Evolutionary conservation across 1,140 invertebrate species (phyloP).

Genomic region (Cotesia chilonis): DNA sequence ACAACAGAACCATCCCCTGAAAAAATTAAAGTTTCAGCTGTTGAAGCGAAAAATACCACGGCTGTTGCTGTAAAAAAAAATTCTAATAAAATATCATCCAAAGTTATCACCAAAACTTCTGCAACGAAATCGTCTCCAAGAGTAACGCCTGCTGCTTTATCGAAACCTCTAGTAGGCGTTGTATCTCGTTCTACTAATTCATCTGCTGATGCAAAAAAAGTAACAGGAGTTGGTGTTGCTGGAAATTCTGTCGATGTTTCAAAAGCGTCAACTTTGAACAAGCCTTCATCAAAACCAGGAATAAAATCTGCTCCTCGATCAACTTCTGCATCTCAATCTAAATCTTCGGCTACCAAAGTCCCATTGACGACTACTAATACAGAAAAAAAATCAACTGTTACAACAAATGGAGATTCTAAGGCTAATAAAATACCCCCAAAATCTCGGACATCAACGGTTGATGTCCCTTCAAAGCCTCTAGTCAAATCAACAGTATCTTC

Average conservation of each 20-base stretch:
- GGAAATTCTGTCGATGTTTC: conserved; percentile 38
- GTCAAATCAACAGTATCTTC: conserved; percentile 45
- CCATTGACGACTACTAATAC: conserved; percentile 17
- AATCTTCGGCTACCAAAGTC: conserved; percentile 38
- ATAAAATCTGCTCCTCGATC: conserved; percentile 13
- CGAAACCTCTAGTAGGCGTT: neutral
- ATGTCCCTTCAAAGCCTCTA: conserved; percentile 41
- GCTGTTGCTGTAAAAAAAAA: conserved; percentile 51
- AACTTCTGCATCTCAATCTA: conserved; percentile 51
- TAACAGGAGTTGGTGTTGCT: conserved; percentile 40
- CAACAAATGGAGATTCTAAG: conserved; percentile 68
- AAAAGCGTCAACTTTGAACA: conserved; percentile 43
- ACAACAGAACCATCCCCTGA: neutral
- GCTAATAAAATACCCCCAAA: conserved; percentile 42
- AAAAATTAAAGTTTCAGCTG: conserved; percentile 42
- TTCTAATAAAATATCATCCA: conserved; percentile 57
- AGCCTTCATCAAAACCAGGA: conserved; percentile 41
- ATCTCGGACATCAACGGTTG: conserved; percentile 26
- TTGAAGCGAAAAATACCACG: conserved; percentile 47
- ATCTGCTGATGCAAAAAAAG: conserved; percentile 38
- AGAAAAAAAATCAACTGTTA: conserved; percentile 31
- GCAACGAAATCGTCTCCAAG: conserved; percentile 42
- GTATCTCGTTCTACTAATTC: conserved; percentile 31
- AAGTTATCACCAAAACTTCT: conserved; percentile 46
- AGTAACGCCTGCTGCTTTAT: conserved; percentile 31